Conservation (phyloP, 2,797 vertebrate genomes). For the Amphiprion clarkii region DNA sequence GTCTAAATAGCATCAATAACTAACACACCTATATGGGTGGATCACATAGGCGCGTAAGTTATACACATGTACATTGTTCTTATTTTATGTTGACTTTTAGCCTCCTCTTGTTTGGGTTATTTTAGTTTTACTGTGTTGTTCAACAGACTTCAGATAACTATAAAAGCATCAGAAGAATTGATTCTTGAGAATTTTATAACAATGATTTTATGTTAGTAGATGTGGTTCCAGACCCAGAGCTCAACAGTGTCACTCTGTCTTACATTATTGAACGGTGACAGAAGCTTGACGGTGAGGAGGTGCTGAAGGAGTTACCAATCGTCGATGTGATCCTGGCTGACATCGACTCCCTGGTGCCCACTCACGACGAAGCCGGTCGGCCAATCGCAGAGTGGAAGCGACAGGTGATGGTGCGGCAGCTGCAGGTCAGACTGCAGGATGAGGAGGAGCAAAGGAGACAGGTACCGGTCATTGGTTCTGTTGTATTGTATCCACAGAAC, state of each 20-base stretch:
- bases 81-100: background rate
- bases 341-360: slow-evolving; percentile 92
- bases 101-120: background rate
- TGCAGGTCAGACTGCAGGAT: slow-evolving; percentile 87
- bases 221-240: background rate
- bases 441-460: slow-evolving; percentile 80
- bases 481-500: background rate
- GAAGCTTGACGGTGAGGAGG: slow-evolving; percentile 73
- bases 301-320: slow-evolving; percentile 53
- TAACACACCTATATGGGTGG: too few species aligned
- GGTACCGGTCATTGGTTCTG: slow-evolving; percentile 52
- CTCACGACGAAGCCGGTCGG: slow-evolving; percentile 88
- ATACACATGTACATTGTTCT: background rate
- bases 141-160: background rate
- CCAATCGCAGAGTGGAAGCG: slow-evolving; percentile 97
- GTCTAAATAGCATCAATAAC: too few species aligned
- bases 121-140: background rate
- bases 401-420: slow-evolving; percentile 95
- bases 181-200: background rate
- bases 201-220: background rate
- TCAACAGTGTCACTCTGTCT: slow-evolving; percentile 27
- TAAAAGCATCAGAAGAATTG: background rate
- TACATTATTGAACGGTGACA: slow-evolving; percentile 49
- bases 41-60: too few species aligned
- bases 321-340: slow-evolving; percentile 83